phyloP scores from a whole-genome alignment of 1,140 invertebrate genomes.

The Asobara japonica region DNA sequence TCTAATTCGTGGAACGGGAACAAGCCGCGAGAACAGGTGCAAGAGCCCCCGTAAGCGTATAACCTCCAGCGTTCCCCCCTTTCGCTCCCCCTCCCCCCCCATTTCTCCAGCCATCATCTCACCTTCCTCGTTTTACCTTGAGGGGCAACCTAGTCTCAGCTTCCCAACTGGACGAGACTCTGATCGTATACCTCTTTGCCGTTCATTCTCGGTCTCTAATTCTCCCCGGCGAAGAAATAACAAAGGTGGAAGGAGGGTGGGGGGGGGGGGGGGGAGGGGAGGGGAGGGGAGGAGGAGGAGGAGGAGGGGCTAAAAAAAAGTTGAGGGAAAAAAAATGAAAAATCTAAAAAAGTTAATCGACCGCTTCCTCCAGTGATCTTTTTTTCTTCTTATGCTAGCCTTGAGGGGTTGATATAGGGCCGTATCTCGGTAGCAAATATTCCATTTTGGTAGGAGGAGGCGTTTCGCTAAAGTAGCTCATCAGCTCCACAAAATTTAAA shows the following conservation, averaged over 20 bases:
- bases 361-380: slow-evolving; percentile 51
- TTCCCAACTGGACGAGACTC: slow-evolving; percentile 14
- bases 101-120: background rate
- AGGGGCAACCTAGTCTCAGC: background rate
- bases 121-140: slow-evolving; percentile 25
- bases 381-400: background rate
- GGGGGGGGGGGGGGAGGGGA: background rate
- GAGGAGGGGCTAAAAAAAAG: background rate
- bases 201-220: slow-evolving; percentile 52
- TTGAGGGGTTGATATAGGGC: slow-evolving; percentile 20
- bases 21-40: slow-evolving; percentile 28
- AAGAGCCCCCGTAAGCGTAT: slow-evolving; percentile 5
- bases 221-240: slow-evolving; percentile 42
- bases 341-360: slow-evolving; percentile 61
- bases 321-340: background rate
- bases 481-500: too few species aligned
- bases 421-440: slow-evolving; percentile 15
- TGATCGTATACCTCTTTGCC: background rate
- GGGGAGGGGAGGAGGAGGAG: background rate
- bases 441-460: background rate
- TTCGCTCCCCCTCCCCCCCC: background rate
- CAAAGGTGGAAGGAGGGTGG: background rate
- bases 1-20: slow-evolving; percentile 27
- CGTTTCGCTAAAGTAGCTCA: too few species aligned
- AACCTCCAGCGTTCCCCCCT: background rate